Evolutionary conservation across 1,140 invertebrate genomes (phyloP), one percentile per base, ranked within the genome.

Genomic region (Diachasma alloeum): DNA sequence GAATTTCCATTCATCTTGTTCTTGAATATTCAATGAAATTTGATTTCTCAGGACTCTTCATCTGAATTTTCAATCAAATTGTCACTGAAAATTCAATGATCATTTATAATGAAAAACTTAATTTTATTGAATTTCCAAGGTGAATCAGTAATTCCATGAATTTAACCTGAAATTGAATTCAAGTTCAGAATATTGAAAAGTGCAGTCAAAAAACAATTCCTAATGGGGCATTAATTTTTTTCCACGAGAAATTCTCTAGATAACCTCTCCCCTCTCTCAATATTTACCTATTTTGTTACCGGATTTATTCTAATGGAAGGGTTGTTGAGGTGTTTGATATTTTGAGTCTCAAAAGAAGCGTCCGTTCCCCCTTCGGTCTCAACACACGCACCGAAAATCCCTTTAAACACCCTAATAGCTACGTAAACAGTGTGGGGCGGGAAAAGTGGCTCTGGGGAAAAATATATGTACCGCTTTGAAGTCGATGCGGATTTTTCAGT

Each of bases 341-440:
- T 63, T 63, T 63, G 59, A 63, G 59, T 63, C 59, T 59, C 22
- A 63, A 63, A 63, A 31, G 42, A 46, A 72, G 39, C 69, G 19
- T 4, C 24, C 19, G 44, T 6, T 63, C 59, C 13, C 59, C 59
- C 59, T 44, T 17, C 11, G 44, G 37, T 66, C 24, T 13, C 31
- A 69, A 42, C 46, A 44, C 17, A 46, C 66, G 22, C 72, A 78
- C 70, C 74, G 26, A 83, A 85, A 87, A 85, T 68, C 36, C 31
- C 80, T 80, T 81, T 81, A 86, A 88, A 87, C 81, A 85, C 80
- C 83, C 85, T 90, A 90, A 90, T 89, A 89, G 88, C 87, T 89
- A 81, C 81, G 88, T 87, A 86, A 89, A 90, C 86, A 89, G 82
- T 78, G 59, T 75, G 59, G 37, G 76, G 74, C 37, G 53, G 53